Percentiles rank a stretch among this genome's conserved stretches.
phyloP scores from a whole-genome alignment of 2,888 invertebrate genomes.

The Nemoura dubitans region DNA sequence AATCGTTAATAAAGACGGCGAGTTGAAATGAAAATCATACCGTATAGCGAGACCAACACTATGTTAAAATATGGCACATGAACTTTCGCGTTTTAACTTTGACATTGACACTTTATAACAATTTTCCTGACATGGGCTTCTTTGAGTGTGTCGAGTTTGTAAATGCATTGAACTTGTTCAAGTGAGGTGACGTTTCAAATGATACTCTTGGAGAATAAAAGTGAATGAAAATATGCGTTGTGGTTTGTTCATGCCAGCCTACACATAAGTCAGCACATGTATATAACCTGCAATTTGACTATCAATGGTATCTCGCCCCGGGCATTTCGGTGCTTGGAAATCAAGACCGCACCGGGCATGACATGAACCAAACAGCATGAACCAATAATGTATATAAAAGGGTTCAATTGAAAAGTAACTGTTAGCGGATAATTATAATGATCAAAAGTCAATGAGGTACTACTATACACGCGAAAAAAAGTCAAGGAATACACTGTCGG shows the following conservation, averaged over 20 bases:
- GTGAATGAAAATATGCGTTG: background rate
- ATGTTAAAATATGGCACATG: background rate
- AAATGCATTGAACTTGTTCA: background rate
- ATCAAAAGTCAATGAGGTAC: background rate
- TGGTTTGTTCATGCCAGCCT: background rate
- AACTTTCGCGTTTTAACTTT: background rate
- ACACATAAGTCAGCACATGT: background rate
- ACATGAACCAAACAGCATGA: background rate
- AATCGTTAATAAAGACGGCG: constrained; percentile 10
- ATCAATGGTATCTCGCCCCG: background rate
- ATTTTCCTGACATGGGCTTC: background rate
- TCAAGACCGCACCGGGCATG: background rate
- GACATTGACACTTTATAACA: background rate
- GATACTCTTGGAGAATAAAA: background rate
- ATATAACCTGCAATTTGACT: background rate
- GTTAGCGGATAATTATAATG: background rate
- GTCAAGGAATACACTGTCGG: background rate
- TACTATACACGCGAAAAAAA: background rate
- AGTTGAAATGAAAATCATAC: background rate
- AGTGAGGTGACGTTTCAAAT: background rate
- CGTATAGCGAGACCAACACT: background rate
- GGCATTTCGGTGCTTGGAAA: background rate
- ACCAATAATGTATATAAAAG: background rate
- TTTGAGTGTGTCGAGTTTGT: no score
- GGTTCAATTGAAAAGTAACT: background rate